Conservation (phyloP, 2,113 vertebrate genomes). For the Sardina pilchardus region DNA sequence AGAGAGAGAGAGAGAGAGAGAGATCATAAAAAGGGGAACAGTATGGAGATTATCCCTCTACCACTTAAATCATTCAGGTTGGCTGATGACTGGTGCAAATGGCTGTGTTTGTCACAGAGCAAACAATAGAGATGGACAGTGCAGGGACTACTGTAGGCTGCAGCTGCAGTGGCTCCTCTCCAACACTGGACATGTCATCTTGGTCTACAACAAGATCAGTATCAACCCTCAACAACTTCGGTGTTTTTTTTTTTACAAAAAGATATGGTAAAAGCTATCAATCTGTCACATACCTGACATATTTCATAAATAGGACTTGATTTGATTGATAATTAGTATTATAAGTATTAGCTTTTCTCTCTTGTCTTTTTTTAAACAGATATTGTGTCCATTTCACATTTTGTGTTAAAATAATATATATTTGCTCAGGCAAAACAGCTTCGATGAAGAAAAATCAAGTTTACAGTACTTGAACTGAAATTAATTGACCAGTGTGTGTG, state of each 20-base stretch:
- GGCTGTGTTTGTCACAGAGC: background rate
- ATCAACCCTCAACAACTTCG: background rate
- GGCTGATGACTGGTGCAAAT: background rate
- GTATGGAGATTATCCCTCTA: background rate
- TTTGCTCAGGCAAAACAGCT: no score
- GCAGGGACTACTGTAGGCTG: background rate
- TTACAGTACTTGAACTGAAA: no score
- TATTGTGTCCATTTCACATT: no score
- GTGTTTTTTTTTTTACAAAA: background rate
- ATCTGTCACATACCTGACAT: background rate
- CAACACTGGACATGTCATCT: background rate
- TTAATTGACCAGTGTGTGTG: no score
- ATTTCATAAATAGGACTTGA: background rate
- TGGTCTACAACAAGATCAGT: background rate
- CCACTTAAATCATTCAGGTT: background rate
- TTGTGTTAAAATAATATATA: no score
- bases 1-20: background rate
- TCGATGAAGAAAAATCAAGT: no score
- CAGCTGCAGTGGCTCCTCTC: background rate
- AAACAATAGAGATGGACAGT: background rate
- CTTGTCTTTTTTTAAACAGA: no score
- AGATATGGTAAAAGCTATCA: background rate
- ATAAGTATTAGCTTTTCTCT: no score
- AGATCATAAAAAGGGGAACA: background rate
- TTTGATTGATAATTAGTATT: no score